phyloP scores from a whole-genome alignment of 35 echinoderm and acorn worm species.

The Patiria miniata region DNA sequence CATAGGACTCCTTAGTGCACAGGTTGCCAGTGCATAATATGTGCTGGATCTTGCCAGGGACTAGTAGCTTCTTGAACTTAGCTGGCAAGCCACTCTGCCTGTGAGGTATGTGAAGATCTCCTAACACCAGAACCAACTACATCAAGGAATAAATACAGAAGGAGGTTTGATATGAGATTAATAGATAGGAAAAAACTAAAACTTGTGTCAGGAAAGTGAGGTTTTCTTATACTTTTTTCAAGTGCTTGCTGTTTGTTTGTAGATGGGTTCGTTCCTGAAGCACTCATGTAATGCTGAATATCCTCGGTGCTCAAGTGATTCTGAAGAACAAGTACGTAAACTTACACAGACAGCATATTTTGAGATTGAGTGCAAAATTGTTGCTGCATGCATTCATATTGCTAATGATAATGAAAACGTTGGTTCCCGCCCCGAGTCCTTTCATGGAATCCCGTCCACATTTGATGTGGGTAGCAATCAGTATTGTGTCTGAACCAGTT shows the following conservation, averaged over 20 bases:
- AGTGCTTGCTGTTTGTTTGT: background rate
- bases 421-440: no score
- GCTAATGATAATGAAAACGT: no score
- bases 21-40: constrained; percentile 96
- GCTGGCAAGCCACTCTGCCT: constrained; percentile 84
- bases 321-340: no score
- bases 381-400: no score
- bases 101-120: constrained; percentile 95
- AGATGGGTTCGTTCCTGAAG: background rate
- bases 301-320: no score
- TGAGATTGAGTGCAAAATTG: no score
- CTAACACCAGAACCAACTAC: constrained; percentile 93
- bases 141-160: constrained; percentile 16
- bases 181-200: background rate
- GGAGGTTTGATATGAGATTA: background rate
- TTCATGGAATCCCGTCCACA: no score
- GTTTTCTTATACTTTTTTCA: background rate
- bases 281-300: no score
- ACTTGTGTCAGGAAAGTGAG: background rate
- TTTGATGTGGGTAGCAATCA: no score
- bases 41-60: constrained; percentile 94
- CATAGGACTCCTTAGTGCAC: constrained; percentile 93
- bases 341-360: no score
- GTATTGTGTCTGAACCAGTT: no score
- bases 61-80: constrained; percentile 96